These are phyloP conservation scores for Gasteruption jaculator DNA, from an alignment of 2,888 invertebrate species.

Conservation along the genomic window DNA sequence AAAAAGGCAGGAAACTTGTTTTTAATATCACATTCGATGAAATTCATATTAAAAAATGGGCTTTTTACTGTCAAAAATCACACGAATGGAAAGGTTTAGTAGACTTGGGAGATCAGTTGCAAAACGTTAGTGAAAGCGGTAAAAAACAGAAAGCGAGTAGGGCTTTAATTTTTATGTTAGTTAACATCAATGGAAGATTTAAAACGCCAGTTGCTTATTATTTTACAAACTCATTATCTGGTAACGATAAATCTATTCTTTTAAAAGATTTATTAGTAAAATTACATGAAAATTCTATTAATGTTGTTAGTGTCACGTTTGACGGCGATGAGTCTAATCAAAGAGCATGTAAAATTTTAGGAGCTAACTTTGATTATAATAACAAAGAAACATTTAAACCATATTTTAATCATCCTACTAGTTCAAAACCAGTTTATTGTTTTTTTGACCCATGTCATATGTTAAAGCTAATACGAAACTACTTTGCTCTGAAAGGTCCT, in stretches of 20 bases:
- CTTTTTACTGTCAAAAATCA: neutral
- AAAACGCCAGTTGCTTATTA: neutral
- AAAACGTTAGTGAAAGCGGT: neutral
- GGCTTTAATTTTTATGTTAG: slow-evolving; percentile 9
- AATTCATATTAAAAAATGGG: slow-evolving; percentile 2
- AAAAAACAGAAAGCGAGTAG: neutral
- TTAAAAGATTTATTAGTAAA: too few species aligned
- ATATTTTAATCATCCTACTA: slow-evolving; percentile 10
- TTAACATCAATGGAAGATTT: neutral
- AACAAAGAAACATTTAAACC: slow-evolving; percentile 6
- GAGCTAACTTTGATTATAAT: slow-evolving; percentile 11
- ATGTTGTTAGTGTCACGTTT: slow-evolving; percentile 10
- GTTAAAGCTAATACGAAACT: slow-evolving; percentile 12
- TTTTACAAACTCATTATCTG: too few species aligned
- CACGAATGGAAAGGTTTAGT: slow-evolving; percentile 10
- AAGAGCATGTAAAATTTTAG: too few species aligned
- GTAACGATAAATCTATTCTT: too few species aligned
- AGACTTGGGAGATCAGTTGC: slow-evolving; percentile 6
- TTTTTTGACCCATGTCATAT: slow-evolving; percentile 11
- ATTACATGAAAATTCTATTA: slow-evolving; percentile 6
- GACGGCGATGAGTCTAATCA: too few species aligned
- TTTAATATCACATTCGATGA: slow-evolving; percentile 3
- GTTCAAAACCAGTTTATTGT: slow-evolving; percentile 5
- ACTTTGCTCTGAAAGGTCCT: slow-evolving; percentile 11
- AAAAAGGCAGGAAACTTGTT: slow-evolving; percentile 1